These are phyloP conservation scores for Autographa gamma DNA, from an alignment of 2,888 invertebrate species.

Conservation along the genomic window DNA sequence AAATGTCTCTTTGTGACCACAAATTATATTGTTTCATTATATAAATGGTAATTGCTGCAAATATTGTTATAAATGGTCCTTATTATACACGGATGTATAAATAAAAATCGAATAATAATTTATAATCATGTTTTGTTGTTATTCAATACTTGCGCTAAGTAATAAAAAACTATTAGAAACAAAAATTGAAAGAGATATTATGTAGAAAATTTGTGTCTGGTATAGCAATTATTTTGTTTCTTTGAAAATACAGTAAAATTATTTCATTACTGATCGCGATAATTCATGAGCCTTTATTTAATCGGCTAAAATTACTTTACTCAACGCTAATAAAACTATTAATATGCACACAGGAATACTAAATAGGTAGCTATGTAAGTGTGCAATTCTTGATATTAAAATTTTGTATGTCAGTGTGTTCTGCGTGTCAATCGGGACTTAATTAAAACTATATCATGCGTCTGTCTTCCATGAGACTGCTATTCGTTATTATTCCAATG, in stretches of 20 bases:
- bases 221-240: constrained; percentile 9
- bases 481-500: constrained; percentile 59
- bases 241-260: constrained; percentile 7
- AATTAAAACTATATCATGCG: constrained; percentile 29
- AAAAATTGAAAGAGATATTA: constrained; percentile 22
- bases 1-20: constrained; percentile 36
- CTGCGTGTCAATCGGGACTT: constrained; percentile 30
- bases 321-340: constrained; percentile 21
- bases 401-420: constrained; percentile 23
- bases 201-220: constrained; percentile 7
- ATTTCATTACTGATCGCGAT: constrained; percentile 13
- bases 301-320: not conserved
- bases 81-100: constrained; percentile 35
- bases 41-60: constrained; percentile 26
- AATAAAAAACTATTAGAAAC: constrained; percentile 9
- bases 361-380: constrained; percentile 17
- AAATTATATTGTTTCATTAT: constrained; percentile 36
- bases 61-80: constrained; percentile 31
- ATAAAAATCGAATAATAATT: constrained; percentile 54
- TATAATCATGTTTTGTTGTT: constrained; percentile 44
- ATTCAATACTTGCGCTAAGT: constrained; percentile 21
- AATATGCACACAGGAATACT: constrained; percentile 19
- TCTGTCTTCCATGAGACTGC: constrained; percentile 60
- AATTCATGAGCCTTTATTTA: not conserved
- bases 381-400: constrained; percentile 14